Percentiles rank a stretch among this genome's conserved stretches.
These are phyloP conservation scores for Stigmatopora argus DNA, from an alignment of 2,113 vertebrate species.

Conservation along the genomic window DNA sequence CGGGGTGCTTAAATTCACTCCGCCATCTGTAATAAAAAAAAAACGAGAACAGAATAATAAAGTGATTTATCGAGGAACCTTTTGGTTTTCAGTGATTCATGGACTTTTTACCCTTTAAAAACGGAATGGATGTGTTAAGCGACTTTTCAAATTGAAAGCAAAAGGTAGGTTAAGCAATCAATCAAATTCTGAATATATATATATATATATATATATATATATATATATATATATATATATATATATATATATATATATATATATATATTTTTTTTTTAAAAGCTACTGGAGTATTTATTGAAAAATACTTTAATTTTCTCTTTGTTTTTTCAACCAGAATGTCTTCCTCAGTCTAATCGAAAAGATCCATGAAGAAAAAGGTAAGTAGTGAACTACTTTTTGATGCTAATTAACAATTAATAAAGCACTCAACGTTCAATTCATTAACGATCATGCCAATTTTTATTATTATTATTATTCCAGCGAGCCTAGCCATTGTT, in stretches of 20 bases:
- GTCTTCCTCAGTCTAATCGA: background rate
- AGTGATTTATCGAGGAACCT: background rate
- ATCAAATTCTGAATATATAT: background rate
- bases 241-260: background rate
- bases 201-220: background rate
- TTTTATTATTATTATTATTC: background rate
- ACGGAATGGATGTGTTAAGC: background rate
- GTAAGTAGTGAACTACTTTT: background rate
- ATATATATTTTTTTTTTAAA: background rate
- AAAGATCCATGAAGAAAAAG: background rate
- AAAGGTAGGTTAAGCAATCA: background rate
- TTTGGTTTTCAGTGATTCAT: background rate
- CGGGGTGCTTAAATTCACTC: background rate
- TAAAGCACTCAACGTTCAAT: background rate
- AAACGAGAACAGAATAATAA: background rate
- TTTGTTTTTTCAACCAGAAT: background rate
- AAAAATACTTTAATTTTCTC: background rate
- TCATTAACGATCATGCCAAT: background rate
- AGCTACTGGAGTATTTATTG: background rate
- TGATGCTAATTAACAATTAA: background rate
- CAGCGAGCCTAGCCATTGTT: background rate
- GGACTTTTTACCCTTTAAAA: background rate
- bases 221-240: background rate
- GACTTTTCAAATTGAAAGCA: background rate
- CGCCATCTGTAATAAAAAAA: background rate